Evolutionary conservation across 37 sponge, comb jelly and placozoan genomes (phyloP), one percentile per base, ranked within the genome.

Genomic region (Aplysina aerophoba): DNA sequence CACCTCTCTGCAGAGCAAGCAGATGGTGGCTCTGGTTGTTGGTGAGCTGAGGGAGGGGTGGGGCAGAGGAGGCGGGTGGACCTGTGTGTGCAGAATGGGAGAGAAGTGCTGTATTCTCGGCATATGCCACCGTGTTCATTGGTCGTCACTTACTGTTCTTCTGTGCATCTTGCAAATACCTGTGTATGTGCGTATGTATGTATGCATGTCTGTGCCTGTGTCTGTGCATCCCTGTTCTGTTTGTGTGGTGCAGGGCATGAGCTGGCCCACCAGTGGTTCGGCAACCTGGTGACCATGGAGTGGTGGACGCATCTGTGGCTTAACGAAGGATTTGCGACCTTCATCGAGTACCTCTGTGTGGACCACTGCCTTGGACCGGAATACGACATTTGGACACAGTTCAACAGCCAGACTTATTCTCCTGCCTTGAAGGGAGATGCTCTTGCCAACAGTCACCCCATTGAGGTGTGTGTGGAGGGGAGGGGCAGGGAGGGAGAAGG

Each of bases 301-400:
- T 98, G 98, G 98, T 97, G 98, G 98, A 97, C 96, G 15, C 96
- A 98, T 59, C 87, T 95, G 38, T 98, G 98, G 98, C 91, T 98
- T 33, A 98, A 98, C 80, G 98, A 98, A 56, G 98, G 98, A 0
- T 98, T 98, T 86, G 98, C 98, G 57, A 83, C 96, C 55, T 98
- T 91, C 90, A 92, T 98, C n/a, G 98, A 98, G 85, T 98, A 90
- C 83, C 87, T 89, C 87, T 92, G 90, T 92, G 94, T 97, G n/a
- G 96, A 97, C 81, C 86, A 95, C 79, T 93, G 92, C 75, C 97
- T 95, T 75, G 78, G 54, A 15, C 93, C 93, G 31, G 94, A 96
- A 69, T 98, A 82, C 72, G 87, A 95, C 80, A 98, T 98, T 24
- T 98, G 98, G 98, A 94, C 91, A 56, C 95, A 93, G 81, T 96